Percentiles rank a stretch among this genome's conserved stretches.
Evolutionary conservation across 2,113 vertebrate genomes (phyloP).

Genomic region (Aspiorhynchus laticeps): DNA sequence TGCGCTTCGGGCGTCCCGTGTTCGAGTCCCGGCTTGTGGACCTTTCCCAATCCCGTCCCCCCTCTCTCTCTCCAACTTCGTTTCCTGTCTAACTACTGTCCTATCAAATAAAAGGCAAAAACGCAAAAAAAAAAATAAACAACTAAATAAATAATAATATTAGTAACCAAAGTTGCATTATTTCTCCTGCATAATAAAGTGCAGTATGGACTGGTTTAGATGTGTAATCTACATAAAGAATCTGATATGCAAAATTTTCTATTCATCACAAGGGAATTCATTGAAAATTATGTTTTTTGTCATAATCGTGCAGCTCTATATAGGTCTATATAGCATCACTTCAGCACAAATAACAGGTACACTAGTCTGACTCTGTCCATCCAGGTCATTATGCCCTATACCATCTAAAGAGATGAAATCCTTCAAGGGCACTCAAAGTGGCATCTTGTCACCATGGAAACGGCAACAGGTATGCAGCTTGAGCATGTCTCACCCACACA

Average conservation of each 20-base stretch:
- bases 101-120: no score
- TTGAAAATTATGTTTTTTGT: neutral
- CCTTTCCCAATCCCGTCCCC: no score
- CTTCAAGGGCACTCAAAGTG: neutral
- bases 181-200: no score
- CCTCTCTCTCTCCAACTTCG: no score
- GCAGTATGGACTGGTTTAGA: no score
- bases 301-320: neutral
- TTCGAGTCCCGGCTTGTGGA: no score
- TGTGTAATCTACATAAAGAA: neutral
- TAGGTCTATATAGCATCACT: neutral
- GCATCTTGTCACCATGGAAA: constrained; percentile 46
- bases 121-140: no score
- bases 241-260: neutral
- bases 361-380: neutral
- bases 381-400: neutral
- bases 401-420: constrained; percentile 3
- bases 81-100: no score
- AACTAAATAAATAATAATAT: no score
- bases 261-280: neutral
- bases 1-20: no score
- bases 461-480: neutral
- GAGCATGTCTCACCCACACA: constrained; percentile 2
- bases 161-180: neutral
- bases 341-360: neutral